Evolutionary conservation across 1,140 invertebrate genomes (phyloP).

Genomic region (Macrosteles quadrilineatus): DNA sequence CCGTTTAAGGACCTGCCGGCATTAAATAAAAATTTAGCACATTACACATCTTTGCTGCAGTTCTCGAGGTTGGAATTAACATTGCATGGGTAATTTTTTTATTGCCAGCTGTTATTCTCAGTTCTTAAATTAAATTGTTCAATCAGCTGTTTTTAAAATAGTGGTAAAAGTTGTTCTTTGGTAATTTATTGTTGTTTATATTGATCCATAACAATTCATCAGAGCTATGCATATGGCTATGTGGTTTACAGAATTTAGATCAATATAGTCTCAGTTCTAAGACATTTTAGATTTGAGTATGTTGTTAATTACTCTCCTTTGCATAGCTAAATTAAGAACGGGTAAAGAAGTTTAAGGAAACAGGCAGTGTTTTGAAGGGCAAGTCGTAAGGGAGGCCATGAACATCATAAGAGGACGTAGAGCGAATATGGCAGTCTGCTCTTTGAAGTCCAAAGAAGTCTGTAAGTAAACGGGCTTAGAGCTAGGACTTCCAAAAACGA

Average conservation of each 20-base stretch:
- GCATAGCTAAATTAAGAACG: background rate
- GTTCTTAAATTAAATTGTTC: too few relatives aligned
- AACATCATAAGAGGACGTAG: background rate
- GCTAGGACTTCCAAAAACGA: background rate
- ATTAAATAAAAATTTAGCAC: too few relatives aligned
- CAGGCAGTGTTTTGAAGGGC: conserved; percentile 12
- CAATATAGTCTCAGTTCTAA: conserved; percentile 5
- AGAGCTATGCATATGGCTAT: too few relatives aligned
- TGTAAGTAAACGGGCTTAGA: background rate
- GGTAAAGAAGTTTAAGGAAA: conserved; percentile 3
- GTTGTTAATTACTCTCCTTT: background rate
- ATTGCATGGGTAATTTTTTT: too few relatives aligned
- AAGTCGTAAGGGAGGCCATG: background rate
- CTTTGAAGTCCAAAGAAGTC: background rate
- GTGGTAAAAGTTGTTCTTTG: too few relatives aligned
- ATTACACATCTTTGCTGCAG: too few relatives aligned
- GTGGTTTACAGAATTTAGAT: background rate
- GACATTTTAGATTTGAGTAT: background rate
- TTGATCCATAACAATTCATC: too few relatives aligned
- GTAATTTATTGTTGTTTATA: too few relatives aligned
- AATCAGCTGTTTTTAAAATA: too few relatives aligned
- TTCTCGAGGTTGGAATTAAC: too few relatives aligned
- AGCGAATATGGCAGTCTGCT: background rate
- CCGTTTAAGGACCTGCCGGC: too few relatives aligned
- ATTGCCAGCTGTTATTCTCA: too few relatives aligned